Evolutionary conservation across 2,113 vertebrate genomes (phyloP).

Genomic region (Etheostoma cragini): DNA sequence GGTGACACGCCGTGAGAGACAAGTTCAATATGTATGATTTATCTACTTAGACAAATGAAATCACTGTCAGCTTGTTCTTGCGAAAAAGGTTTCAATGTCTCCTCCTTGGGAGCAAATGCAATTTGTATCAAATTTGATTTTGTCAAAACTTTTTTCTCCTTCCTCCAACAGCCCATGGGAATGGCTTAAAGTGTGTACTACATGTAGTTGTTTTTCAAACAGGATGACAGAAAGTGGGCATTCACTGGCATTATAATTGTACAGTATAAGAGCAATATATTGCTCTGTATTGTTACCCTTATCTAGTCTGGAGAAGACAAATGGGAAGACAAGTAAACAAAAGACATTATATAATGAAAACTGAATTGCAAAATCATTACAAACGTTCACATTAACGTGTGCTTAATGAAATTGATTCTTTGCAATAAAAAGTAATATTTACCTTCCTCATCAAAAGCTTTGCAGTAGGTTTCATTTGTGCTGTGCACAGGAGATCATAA

Average conservation of each 20-base stretch:
- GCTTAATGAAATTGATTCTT: background rate
- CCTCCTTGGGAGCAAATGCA: constrained; percentile 78
- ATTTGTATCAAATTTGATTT: constrained; percentile 84
- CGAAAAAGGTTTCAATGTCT: constrained; percentile 80
- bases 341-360: background rate
- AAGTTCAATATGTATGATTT: constrained; percentile 88
- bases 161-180: constrained; percentile 22
- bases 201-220: constrained; percentile 18
- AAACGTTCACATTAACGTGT: background rate
- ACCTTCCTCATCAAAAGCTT: background rate
- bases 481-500: background rate
- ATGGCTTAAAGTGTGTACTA: constrained; percentile 38
- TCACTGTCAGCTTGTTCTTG: constrained; percentile 83
- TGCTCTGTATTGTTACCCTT: background rate
- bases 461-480: background rate
- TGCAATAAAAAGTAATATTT: background rate
- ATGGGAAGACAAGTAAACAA: background rate
- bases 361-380: background rate
- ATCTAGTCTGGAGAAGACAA: background rate
- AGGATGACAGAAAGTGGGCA: constrained; percentile 17
- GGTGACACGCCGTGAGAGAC: constrained; percentile 82
- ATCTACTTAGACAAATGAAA: constrained; percentile 90
- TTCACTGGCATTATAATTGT: background rate
- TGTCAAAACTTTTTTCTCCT: constrained; percentile 55
- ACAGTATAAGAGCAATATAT: constrained; percentile 1